Evolutionary conservation across 2,113 vertebrate species (phyloP), one percentile per base, ranked within the genome.

Genomic region (Albula goreensis): DNA sequence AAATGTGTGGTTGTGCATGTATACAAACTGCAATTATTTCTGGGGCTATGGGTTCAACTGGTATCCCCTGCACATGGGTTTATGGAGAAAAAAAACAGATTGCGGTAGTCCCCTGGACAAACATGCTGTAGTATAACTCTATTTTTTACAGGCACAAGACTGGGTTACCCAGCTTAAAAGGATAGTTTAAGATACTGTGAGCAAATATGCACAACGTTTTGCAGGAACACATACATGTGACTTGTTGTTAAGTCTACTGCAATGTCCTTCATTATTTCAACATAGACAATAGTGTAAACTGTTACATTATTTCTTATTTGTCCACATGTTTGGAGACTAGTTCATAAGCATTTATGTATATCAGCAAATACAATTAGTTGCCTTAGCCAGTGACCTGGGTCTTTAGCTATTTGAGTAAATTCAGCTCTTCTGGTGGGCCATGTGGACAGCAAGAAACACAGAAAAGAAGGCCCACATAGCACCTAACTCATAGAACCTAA

Each of bases 11-110:
- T 87, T 63, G 70, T 83, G 82, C 74, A 82, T 78, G 49, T 63
- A 56, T 17, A 83, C 81, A 87, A 87, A 83, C 53, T 63, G 19
- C 74, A 87, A 66, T 87, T 87, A 83, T 83, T 66, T 53, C 70
- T 83, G 15, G 74, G 56, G 17, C 52, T 66, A 48, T 31, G 11
- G 82, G 51, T 77, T 52, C 70, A 86, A 66, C 57, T 53, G 85
- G 85, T 52, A 74, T 81, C 57, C 49, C 85, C 79, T 63, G 56
- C 5, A 31, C 31, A 41, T 50, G 52, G 22, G 19, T 51, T 74
- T 81, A 70, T 52, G 2, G 51, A 86, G 53, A 56, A 56, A 74
- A 78, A 74, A 86, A 82, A 78, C 80, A 86, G 8, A 86, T 77
- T 22, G 50, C 17, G n/a, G 82, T 83, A 70, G 48, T 49, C 31